Percentiles rank a stretch among this genome's conserved stretches.
These are phyloP conservation scores for Amphipyra tragopoginis DNA, from an alignment of 2,888 invertebrate genomes.

Conservation along the genomic window DNA sequence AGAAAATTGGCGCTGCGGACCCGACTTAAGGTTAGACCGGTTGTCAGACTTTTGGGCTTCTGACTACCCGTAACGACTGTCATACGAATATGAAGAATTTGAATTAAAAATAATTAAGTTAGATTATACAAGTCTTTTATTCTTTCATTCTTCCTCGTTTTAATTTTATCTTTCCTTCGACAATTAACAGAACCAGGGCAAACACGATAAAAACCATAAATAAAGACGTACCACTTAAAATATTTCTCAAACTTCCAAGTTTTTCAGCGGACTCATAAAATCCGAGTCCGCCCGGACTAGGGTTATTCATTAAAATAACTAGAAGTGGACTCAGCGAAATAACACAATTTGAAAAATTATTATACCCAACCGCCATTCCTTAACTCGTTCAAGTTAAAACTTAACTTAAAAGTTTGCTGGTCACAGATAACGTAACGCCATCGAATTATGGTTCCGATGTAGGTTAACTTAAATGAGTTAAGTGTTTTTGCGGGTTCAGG, in stretches of 20 bases:
- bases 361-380: conserved; percentile 58
- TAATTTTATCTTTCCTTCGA: background rate
- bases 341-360: conserved; percentile 73
- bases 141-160: background rate
- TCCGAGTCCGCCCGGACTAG: conserved; percentile 42
- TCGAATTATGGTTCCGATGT: conserved; percentile 47
- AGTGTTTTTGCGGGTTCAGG: conserved; percentile 42
- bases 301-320: conserved; percentile 73
- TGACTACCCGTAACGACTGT: no score
- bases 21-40: no score
- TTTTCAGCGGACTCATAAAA: conserved; percentile 56
- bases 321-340: conserved; percentile 67
- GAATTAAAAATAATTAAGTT: no score
- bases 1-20: no score
- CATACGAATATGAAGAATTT: no score
- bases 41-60: no score
- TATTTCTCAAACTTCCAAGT: conserved; percentile 48
- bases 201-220: conserved; percentile 18
- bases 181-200: background rate
- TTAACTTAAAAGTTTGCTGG: conserved; percentile 58
- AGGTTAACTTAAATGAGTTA: conserved; percentile 44
- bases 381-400: conserved; percentile 48
- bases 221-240: conserved; percentile 35
- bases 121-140: background rate
- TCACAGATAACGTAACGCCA: conserved; percentile 50